A percentile compares a stretch with the other conserved stretches of the same genome.
phyloP scores from a whole-genome alignment of 2,888 invertebrate species.

The Diaphora mendica region DNA sequence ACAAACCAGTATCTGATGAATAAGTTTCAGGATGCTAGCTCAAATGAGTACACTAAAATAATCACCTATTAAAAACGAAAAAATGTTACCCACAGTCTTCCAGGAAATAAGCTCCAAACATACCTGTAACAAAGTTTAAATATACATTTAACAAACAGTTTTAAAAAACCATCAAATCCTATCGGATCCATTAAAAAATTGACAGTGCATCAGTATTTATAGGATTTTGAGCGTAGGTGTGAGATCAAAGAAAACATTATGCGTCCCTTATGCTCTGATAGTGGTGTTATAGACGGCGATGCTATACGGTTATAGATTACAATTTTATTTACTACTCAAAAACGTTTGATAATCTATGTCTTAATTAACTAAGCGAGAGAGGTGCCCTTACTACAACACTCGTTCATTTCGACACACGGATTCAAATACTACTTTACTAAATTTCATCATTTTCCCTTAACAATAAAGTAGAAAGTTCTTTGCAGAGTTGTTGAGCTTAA shows the following conservation, averaged over 20 bases:
- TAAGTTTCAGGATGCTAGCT: background rate
- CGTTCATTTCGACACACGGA: conserved; percentile 48
- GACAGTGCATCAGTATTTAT: conserved; percentile 84
- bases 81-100: conserved; percentile 32
- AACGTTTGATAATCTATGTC: conserved; percentile 86
- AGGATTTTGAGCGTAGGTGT: conserved; percentile 76
- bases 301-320: conserved; percentile 79
- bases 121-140: conserved; percentile 68
- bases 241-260: conserved; percentile 81
- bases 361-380: conserved; percentile 85
- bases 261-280: conserved; percentile 79
- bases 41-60: background rate
- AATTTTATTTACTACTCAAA: conserved; percentile 85
- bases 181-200: conserved; percentile 80
- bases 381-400: conserved; percentile 63
- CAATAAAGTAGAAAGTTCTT: conserved; percentile 31
- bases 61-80: too few species aligned
- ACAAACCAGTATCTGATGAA: too few species aligned
- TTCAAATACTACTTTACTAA: conserved; percentile 32
- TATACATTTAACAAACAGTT: conserved; percentile 59
- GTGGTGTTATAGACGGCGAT: conserved; percentile 83
- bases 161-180: conserved; percentile 52
- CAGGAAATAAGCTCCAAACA: conserved; percentile 28
- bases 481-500: conserved; percentile 30
- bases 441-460: conserved; percentile 35